A percentile compares a stretch with the other conserved stretches of the same genome.
These are phyloP conservation scores for Mus spicilegus DNA, from an alignment of 2,113 vertebrate genomes.

Conservation along the genomic window DNA sequence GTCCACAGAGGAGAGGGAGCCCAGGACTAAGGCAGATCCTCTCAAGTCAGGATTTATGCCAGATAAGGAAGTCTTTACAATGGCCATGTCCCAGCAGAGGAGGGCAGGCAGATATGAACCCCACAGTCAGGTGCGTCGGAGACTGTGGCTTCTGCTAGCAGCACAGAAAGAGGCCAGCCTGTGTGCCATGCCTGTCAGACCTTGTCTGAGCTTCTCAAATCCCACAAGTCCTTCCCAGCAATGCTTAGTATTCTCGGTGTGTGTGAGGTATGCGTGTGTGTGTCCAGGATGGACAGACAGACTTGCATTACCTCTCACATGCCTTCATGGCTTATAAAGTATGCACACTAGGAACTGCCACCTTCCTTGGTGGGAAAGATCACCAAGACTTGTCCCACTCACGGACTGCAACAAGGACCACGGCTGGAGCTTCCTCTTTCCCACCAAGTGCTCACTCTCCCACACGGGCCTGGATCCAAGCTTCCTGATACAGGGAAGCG, in stretches of 20 bases:
- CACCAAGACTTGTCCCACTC: neutral
- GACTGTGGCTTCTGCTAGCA: neutral
- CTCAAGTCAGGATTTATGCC: too few species aligned
- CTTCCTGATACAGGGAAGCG: neutral
- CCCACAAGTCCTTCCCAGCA: neutral
- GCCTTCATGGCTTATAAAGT: neutral
- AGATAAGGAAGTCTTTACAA: neutral
- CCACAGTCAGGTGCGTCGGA: accelerated
- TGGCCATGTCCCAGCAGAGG: neutral
- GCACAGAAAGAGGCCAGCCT: neutral
- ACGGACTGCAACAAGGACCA: accelerated
- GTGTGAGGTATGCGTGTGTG: accelerated
- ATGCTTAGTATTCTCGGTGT: accelerated
- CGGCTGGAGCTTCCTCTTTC: neutral
- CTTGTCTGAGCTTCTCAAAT: neutral
- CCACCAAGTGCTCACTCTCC: neutral
- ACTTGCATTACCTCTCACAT: neutral
- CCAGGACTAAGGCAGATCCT: neutral
- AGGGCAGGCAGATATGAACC: neutral
- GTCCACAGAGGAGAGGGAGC: too few species aligned
- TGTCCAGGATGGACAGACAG: neutral
- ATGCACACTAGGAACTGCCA: accelerated
- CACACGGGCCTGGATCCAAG: neutral
- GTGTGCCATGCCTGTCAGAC: too few species aligned
- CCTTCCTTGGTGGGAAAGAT: neutral